phyloP scores from a whole-genome alignment of 2,888 invertebrate genomes.

The Cyaniris semiargus region DNA sequence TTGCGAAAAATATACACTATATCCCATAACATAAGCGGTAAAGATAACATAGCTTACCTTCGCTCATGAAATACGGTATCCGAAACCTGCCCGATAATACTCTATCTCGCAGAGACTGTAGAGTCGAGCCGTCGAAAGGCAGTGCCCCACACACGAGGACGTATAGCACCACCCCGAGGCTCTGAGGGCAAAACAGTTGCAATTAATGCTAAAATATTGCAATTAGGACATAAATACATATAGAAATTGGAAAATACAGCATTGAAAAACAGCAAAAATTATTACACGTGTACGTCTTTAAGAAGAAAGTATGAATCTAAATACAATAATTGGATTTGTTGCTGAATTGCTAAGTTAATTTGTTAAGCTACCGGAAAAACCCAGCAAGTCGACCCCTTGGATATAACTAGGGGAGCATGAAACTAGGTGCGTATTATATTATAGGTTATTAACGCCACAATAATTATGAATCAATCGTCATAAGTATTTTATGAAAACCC shows the following conservation, averaged over 20 bases:
- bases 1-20: not conserved
- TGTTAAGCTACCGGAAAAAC: not conserved
- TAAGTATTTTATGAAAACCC: not conserved
- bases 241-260: not conserved
- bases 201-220: constrained; percentile 23
- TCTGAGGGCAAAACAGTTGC: constrained; percentile 80
- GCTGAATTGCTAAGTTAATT: no score
- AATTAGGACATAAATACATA: not conserved
- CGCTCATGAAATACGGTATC: constrained; percentile 98
- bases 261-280: not conserved
- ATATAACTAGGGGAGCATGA: not conserved
- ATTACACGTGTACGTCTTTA: no score
- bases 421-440: not conserved
- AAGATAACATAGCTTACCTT: constrained; percentile 82
- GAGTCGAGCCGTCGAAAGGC: constrained; percentile 96
- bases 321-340: no score
- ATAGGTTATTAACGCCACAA: no score
- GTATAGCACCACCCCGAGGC: constrained; percentile 97
- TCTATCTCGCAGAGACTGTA: constrained; percentile 93
- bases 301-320: no score
- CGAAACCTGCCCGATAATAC: constrained; percentile 97
- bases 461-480: not conserved
- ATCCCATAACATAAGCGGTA: not conserved
- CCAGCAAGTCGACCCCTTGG: not conserved
- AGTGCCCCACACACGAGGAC: constrained; percentile 97